A percentile compares a stretch with the other conserved stretches of the same genome.
phyloP scores from a whole-genome alignment of 2,797 vertebrate genomes.

The Scomberomorus guttatus region DNA sequence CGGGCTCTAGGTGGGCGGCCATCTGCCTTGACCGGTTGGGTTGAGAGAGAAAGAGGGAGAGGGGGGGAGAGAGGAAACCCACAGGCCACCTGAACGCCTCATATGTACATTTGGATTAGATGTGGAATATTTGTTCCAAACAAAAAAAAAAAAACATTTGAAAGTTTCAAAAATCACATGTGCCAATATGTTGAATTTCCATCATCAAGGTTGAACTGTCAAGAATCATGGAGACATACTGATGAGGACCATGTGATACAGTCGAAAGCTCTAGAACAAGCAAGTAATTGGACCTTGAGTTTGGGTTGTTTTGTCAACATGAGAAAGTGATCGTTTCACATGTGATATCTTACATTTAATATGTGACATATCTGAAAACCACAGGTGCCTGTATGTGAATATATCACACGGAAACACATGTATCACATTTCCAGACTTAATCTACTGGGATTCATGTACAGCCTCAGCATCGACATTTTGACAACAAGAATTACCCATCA shows the following conservation, averaged over 20 bases:
- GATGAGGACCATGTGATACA: not conserved
- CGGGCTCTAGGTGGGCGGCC: too few species aligned
- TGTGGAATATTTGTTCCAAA: constrained; percentile 1
- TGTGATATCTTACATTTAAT: too few species aligned
- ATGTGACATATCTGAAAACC: too few species aligned
- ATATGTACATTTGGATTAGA: not conserved
- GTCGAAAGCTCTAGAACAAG: not conserved
- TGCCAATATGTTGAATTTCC: not conserved
- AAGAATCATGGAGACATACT: too few species aligned
- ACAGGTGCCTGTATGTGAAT: not conserved
- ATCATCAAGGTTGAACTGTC: not conserved
- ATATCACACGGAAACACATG: not conserved
- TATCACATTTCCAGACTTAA: not conserved
- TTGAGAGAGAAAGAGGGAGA: too few species aligned
- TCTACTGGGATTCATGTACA: constrained; percentile 1
- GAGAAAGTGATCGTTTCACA: too few species aligned
- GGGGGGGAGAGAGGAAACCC: too few species aligned
- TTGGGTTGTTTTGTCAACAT: too few species aligned
- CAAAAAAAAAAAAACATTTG: too few species aligned
- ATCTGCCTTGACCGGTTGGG: too few species aligned
- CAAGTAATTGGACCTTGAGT: too few species aligned
- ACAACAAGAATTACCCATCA: constrained; percentile 4
- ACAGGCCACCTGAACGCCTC: too few species aligned
- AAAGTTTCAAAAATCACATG: not conserved
- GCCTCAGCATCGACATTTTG: not conserved